Evolutionary conservation across 2,888 invertebrate genomes (phyloP).

Genomic region (Drepana falcataria): DNA sequence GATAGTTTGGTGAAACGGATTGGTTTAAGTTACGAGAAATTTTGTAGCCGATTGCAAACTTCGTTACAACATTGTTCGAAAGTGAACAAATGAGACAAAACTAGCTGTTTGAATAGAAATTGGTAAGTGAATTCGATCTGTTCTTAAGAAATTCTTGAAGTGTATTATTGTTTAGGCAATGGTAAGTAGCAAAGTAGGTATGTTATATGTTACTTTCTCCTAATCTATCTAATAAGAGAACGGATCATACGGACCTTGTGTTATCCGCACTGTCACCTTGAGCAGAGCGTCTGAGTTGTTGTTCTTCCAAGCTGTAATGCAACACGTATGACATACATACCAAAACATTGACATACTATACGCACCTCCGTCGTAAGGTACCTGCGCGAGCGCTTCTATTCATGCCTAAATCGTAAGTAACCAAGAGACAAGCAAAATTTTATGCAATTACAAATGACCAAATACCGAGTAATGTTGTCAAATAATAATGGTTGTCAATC

Average conservation of each 20-base stretch:
- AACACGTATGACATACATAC: slow-evolving; percentile 26
- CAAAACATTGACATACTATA: slow-evolving; percentile 12
- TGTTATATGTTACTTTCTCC: slow-evolving; percentile 56
- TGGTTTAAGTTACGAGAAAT: slow-evolving; percentile 11
- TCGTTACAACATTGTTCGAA: not conserved
- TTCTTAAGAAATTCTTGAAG: not conserved
- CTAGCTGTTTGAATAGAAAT: not conserved
- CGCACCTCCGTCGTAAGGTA: not conserved
- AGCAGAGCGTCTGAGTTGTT: slow-evolving; percentile 39
- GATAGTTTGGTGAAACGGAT: slow-evolving; percentile 62
- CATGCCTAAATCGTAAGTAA: no score
- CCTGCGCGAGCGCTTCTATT: no score
- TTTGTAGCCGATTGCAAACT: slow-evolving; percentile 19
- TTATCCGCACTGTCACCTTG: slow-evolving; percentile 52
- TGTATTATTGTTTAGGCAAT: not conserved
- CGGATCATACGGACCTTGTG: slow-evolving; percentile 63
- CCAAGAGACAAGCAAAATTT: no score
- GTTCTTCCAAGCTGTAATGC: slow-evolving; percentile 15
- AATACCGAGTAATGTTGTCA: no score
- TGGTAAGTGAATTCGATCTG: not conserved
- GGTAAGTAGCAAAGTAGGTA: slow-evolving; percentile 7
- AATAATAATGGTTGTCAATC: no score
- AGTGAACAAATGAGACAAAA: not conserved
- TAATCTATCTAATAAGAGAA: slow-evolving; percentile 47
- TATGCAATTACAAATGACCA: no score